Evolutionary conservation across 2,888 invertebrate genomes (phyloP).

Genomic region (Synergus gifuensis): DNA sequence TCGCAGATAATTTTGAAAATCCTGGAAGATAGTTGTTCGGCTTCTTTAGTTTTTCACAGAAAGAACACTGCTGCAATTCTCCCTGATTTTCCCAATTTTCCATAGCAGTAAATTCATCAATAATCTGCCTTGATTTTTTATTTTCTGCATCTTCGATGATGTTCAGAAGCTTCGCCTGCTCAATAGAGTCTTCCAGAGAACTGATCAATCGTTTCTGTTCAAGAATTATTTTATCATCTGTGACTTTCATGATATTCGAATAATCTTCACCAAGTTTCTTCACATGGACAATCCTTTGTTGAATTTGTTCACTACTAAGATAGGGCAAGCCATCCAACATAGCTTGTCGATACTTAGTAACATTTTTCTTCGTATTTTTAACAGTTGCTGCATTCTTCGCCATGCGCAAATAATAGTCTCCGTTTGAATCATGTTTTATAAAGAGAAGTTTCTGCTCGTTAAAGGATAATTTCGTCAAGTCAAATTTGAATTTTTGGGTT

Average conservation of each 20-base stretch:
- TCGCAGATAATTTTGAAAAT: slow-evolving; percentile 61
- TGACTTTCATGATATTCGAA: slow-evolving; percentile 52
- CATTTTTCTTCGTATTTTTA: neutral
- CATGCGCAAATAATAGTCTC: neutral
- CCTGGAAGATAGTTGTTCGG: slow-evolving; percentile 66
- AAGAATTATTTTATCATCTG: slow-evolving; percentile 47
- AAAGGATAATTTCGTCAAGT: neutral
- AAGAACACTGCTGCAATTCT: slow-evolving; percentile 54
- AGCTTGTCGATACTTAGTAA: neutral
- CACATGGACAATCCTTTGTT: slow-evolving; percentile 60
- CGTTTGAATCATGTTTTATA: neutral
- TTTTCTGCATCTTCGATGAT: slow-evolving; percentile 16
- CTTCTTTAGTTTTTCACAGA: slow-evolving; percentile 62
- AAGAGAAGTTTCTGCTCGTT: neutral
- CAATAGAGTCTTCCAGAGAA: slow-evolving; percentile 20
- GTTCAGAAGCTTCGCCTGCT: slow-evolving; percentile 44
- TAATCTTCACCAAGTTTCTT: slow-evolving; percentile 56
- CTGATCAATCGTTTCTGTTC: slow-evolving; percentile 51
- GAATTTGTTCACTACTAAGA: slow-evolving; percentile 43
- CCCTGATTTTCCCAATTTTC: slow-evolving; percentile 60
- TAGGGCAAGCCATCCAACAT: slow-evolving; percentile 4
- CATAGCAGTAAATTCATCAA: slow-evolving; percentile 41
- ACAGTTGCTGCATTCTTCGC: neutral
- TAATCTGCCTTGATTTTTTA: slow-evolving; percentile 33
- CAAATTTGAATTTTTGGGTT: neutral